phyloP scores from a whole-genome alignment of 2,888 invertebrate species.

The Nymphalis polychloros region DNA sequence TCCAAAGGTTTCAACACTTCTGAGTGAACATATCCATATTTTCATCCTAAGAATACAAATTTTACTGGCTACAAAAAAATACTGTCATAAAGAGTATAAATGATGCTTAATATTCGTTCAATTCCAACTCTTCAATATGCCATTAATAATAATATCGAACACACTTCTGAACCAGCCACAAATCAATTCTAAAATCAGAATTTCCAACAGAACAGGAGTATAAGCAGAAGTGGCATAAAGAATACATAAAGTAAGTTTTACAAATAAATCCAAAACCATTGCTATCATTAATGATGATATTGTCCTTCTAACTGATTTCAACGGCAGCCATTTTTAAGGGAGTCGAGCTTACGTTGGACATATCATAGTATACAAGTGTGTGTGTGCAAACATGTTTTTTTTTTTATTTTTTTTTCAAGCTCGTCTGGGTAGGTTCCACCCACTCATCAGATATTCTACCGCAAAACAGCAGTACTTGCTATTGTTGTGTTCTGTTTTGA shows the following conservation, averaged over 20 bases:
- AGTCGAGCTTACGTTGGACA: not conserved
- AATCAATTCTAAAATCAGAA: constrained; percentile 42
- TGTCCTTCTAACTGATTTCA: not conserved
- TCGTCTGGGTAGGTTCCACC: too few relatives aligned
- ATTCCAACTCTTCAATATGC: constrained; percentile 58
- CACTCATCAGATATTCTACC: too few relatives aligned
- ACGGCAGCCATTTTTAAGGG: not conserved
- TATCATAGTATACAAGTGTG: too few relatives aligned
- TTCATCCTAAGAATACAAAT: not conserved
- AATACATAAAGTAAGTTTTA: not conserved
- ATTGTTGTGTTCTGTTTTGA: too few relatives aligned
- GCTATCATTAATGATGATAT: not conserved
- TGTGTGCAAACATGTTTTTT: too few relatives aligned
- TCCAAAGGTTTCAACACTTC: too few relatives aligned
- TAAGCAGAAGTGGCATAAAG: constrained; percentile 8
- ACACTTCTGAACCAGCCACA: constrained; percentile 51
- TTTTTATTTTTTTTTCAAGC: too few relatives aligned
- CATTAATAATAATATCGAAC: constrained; percentile 74
- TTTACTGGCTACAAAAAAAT: not conserved
- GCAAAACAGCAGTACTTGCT: too few relatives aligned
- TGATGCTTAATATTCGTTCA: constrained; percentile 79
- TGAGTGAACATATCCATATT: not conserved
- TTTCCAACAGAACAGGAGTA: not conserved
- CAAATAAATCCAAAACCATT: not conserved
- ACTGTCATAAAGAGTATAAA: constrained; percentile 60